Conservation (phyloP, 2,113 vertebrate genomes). For the human (Homo sapiens) region DNA sequence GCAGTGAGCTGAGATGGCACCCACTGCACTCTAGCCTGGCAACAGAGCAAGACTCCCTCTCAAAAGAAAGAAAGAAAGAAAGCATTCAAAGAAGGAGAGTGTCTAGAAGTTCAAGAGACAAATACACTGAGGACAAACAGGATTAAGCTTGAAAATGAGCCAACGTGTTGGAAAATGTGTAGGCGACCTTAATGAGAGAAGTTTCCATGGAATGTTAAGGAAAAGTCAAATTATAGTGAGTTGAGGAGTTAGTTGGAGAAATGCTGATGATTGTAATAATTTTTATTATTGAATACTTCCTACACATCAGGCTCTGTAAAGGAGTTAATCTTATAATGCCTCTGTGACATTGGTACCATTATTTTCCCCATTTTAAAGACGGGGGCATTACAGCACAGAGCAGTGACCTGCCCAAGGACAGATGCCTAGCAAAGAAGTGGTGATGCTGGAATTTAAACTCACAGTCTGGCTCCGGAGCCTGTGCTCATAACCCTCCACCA, state of each 20-base stretch:
- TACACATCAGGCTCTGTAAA: background rate
- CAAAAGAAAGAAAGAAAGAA: too few relatives aligned
- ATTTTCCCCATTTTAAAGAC: background rate
- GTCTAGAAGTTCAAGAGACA: background rate
- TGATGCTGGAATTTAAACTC: background rate
- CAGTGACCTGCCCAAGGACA: background rate
- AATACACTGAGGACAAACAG: background rate
- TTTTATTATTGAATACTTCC: background rate
- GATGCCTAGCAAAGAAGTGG: background rate
- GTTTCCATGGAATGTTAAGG: background rate
- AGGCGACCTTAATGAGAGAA: background rate
- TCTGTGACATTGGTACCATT: background rate
- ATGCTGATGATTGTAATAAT: background rate
- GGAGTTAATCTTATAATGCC: background rate
- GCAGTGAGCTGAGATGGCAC: too few relatives aligned
- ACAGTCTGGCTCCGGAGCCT: background rate
- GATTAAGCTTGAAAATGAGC: background rate
- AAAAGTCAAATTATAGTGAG: background rate
- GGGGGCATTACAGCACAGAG: background rate
- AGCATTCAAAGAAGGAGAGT: background rate
- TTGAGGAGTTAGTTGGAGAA: background rate
- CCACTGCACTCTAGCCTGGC: too few relatives aligned
- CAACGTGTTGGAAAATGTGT: background rate
- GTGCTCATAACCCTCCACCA: too few relatives aligned
- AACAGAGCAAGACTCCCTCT: too few relatives aligned